Conservation (phyloP, 2,113 vertebrate genomes). For the Dinomys branickii region DNA sequence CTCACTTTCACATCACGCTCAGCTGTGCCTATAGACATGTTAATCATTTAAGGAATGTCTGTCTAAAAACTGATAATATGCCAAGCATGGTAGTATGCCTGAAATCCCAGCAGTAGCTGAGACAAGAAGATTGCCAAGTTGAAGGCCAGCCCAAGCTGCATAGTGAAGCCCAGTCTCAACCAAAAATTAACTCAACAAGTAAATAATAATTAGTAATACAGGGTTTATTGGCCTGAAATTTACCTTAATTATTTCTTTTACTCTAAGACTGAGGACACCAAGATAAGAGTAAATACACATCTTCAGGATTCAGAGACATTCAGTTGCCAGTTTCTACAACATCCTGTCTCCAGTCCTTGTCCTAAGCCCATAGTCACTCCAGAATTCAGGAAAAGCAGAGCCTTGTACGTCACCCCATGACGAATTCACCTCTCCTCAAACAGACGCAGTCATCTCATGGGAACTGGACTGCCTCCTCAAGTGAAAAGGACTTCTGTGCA, state of each 20-base stretch:
- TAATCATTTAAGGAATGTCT: neutral
- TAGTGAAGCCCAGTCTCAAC: neutral
- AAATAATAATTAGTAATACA: neutral
- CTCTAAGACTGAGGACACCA: neutral
- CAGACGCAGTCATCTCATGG: neutral
- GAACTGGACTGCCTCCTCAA: neutral
- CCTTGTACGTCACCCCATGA: neutral
- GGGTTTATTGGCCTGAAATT: neutral
- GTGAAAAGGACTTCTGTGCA: neutral
- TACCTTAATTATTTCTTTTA: neutral
- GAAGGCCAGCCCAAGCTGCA: too few species aligned
- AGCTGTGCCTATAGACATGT: neutral
- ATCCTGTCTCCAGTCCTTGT: neutral
- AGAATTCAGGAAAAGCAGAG: neutral
- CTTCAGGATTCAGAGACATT: neutral
- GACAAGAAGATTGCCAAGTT: too few species aligned
- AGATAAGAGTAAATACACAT: neutral
- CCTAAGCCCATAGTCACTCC: neutral
- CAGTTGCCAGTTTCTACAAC: neutral
- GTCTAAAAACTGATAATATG: neutral
- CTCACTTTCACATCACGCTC: neutral
- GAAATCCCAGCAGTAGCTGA: too few species aligned
- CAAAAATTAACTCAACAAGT: neutral
- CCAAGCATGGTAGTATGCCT: neutral
- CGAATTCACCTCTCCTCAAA: neutral